Evolutionary conservation across 2,113 vertebrate species (phyloP).

Genomic region (Theristicus caerulescens): DNA sequence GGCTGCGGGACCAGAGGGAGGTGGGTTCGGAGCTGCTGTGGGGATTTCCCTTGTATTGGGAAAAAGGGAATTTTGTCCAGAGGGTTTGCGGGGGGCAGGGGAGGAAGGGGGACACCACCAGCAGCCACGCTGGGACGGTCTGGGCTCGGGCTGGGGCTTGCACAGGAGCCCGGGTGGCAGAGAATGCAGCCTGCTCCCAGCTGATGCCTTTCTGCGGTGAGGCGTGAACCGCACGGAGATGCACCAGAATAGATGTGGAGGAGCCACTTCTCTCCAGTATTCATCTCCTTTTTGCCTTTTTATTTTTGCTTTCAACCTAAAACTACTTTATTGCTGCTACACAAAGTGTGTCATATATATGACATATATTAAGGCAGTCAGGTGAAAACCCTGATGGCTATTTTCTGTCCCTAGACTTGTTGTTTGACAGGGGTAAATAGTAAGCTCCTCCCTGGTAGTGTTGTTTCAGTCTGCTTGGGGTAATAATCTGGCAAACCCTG

Average conservation of each 20-base stretch:
- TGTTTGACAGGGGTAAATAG: background rate
- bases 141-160: accelerated
- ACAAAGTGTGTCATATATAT: background rate
- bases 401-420: background rate
- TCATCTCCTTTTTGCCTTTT: background rate
- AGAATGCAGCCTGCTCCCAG: background rate
- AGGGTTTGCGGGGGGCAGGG: background rate
- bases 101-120: background rate
- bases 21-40: background rate
- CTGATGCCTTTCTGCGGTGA: background rate
- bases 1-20: background rate
- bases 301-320: background rate
- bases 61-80: background rate
- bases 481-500: background rate
- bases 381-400: background rate
- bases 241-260: background rate
- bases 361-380: background rate
- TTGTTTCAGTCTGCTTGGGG: background rate
- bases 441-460: background rate
- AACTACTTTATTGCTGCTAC: background rate
- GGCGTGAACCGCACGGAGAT: accelerated
- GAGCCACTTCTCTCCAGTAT: background rate
- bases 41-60: background rate
- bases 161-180: background rate
- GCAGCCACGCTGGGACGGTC: background rate